Evolutionary conservation across 2,888 invertebrate species (phyloP).

Genomic region (Oscheius sp.): DNA sequence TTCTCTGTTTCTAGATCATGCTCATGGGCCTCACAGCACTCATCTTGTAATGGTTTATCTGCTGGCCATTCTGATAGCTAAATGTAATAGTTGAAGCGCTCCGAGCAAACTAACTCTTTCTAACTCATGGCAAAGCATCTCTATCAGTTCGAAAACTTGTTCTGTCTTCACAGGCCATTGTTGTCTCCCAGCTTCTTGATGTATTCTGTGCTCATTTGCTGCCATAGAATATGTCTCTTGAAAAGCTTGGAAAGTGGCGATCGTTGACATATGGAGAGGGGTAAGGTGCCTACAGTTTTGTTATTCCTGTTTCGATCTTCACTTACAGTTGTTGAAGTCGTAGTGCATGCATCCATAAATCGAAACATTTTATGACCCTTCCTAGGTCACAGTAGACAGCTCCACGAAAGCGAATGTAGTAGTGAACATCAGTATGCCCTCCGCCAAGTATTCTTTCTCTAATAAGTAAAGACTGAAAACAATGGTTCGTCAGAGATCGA

Average conservation of each 20-base stretch:
- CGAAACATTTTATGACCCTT: conserved; percentile 78
- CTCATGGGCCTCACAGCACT: conserved; percentile 37
- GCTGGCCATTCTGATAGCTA: conserved; percentile 43
- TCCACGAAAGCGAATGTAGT: conserved; percentile 82
- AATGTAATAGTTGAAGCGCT: background rate
- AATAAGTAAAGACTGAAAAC: conserved; percentile 84
- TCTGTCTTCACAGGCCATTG: conserved; percentile 27
- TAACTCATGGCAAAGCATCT: conserved; percentile 41
- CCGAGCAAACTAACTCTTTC: conserved; percentile 32
- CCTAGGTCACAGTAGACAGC: conserved; percentile 87
- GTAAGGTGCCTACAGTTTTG: conserved; percentile 79
- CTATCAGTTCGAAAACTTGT: conserved; percentile 36
- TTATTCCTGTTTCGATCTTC: background rate
- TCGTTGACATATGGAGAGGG: conserved; percentile 91
- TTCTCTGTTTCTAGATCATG: conserved; percentile 41
- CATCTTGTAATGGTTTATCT: conserved; percentile 34
- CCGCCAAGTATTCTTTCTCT: conserved; percentile 86
- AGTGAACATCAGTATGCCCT: conserved; percentile 86
- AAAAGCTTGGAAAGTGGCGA: conserved; percentile 90
- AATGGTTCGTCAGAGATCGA: too few relatives aligned
- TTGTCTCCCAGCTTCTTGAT: conserved; percentile 28
- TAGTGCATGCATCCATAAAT: conserved; percentile 93
- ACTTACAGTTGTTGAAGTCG: conserved; percentile 56
- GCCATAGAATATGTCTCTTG: conserved; percentile 87
- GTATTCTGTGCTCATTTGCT: conserved; percentile 78